Base-by-base conservation (phyloP, 2,797 vertebrate species). In the Poecilia velifera region DNA sequence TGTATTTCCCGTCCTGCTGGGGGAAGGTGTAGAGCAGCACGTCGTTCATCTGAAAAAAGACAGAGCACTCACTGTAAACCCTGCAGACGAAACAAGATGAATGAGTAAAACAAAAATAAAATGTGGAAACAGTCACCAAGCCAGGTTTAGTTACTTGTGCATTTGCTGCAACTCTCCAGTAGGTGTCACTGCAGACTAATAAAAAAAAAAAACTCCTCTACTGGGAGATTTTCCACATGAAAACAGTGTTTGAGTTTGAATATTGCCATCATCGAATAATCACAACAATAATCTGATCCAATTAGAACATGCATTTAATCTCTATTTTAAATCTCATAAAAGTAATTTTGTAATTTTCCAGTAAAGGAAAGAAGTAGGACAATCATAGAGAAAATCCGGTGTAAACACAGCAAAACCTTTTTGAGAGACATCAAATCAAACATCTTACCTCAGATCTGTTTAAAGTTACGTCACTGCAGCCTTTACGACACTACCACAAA, bases 1-100 rank as follows among this genome's bases (percentile, higher is more conserved):
- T 95, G 92, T 98, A 99, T 94, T 98, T 99, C 46, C 98, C 98
- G 12, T 98, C 97, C 92, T 98, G 99, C 93, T 98, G 97, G 66
- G 98, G 98, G 87, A 96, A 98, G 0, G 98, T 99, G 90, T 99
- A 99, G 31, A 99, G 96, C 84, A 99, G 94, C 83, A 98, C 92
- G 28, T 99, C 98, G 43, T 96, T 99, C 98, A 99, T 99, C 98
- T 99, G 83, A 53, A 28, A 89, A 46, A 91, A 8, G 84, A 31
- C 22, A 81, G 10, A 46, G 74, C 14, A 0, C 9, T 71, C 12
- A 66, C 28, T 70, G 39, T 70, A 14, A 6, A 73, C 39, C 12
- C 5, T 20, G 20, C 39, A 57, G 6, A 43, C 57, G 25, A 25
- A 34, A 57, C 22, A 31, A 78, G 25, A 28, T 49, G 31, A 59